These are phyloP conservation scores for Ophioninae sp. DNA, from an alignment of 2,888 invertebrate species.

Conservation along the genomic window DNA sequence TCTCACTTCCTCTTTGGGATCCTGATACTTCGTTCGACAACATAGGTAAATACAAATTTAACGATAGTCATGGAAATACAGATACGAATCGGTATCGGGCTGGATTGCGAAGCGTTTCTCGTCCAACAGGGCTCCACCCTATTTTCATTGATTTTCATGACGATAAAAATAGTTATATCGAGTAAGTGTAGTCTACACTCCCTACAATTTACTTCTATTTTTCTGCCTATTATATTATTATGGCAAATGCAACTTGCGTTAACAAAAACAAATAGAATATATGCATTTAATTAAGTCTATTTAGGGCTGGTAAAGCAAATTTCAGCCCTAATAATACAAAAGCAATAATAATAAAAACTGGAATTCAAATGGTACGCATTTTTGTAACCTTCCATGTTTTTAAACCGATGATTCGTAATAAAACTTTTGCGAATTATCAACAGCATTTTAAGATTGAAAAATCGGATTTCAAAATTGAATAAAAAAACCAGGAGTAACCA, in stretches of 20 bases:
- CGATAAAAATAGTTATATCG: neutral
- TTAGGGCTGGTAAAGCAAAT: too few species aligned
- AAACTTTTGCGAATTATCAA: too few species aligned
- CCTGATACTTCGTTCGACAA: conserved; percentile 41
- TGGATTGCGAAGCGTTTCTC: conserved; percentile 11
- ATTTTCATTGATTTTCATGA: conserved; percentile 16
- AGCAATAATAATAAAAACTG: too few species aligned
- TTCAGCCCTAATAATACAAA: too few species aligned
- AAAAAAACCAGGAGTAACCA: too few species aligned
- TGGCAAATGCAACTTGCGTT: neutral
- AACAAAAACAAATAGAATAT: too few species aligned
- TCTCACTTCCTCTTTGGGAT: conserved; percentile 13
- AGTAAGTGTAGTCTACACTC: neutral
- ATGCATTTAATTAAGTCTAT: too few species aligned
- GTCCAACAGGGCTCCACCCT: neutral
- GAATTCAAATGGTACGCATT: too few species aligned
- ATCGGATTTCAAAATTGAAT: too few species aligned
- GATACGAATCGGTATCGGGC: conserved; percentile 34
- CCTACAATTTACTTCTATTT: neutral
- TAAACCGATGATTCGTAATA: too few species aligned
- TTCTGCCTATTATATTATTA: neutral
- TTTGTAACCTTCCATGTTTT: too few species aligned
- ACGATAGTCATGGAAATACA: conserved; percentile 47
- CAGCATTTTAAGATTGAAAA: too few species aligned
- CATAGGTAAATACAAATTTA: conserved; percentile 59